Base-by-base conservation (phyloP, 2,113 vertebrate species). In the Panthera leo region DNA sequence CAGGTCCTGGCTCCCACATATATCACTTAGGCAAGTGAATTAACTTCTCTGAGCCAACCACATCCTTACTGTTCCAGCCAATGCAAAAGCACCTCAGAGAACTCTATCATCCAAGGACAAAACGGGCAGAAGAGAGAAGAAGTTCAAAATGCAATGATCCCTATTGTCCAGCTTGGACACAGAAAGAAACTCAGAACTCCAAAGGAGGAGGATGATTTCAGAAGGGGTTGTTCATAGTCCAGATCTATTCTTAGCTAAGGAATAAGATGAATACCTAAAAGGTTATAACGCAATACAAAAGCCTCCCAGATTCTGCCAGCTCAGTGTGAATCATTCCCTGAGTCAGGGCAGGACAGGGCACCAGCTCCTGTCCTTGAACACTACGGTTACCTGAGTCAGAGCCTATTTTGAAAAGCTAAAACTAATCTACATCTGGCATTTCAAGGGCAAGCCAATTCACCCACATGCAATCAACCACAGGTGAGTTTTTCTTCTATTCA, bases 381-480 rank as follows among this genome's bases (percentile, higher is more conserved):
- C 73, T 29, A 61, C 19, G 68, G 67, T 84, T 92, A 96, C 97
- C 96, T 97, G 97, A 97, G 90, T 97, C 98, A 97, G 70, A 97
- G 90, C n/a, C 96, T 97, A 83, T 95, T 97, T 89, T 95, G 91
- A 95, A 97, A 97, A 97, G 68, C 91, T 96, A 92, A 97, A 96
- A 82, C 87, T 48, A 70, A 91, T 96, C 94, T 94, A 84, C 97
- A 96, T 36, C 63, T 97, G 90, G 96, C 95, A 95, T 91, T 76
- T 82, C 92, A 89, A 97, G 92, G 94, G 48, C 19, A 1, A 97
- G 92, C 90, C 80, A 92, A 65, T 53, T 95, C 82, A 78, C 79
- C 85, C 70, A 83, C 70, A 89, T 39, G 65, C 92, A 73, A 25
- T 78, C 71, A 48, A 88, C 87, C 88, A 94, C 97, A 97, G 96